Percentiles rank a stretch among this genome's conserved stretches.
Conservation (phyloP, 2,797 vertebrate genomes). For the Aphelocoma californica region DNA sequence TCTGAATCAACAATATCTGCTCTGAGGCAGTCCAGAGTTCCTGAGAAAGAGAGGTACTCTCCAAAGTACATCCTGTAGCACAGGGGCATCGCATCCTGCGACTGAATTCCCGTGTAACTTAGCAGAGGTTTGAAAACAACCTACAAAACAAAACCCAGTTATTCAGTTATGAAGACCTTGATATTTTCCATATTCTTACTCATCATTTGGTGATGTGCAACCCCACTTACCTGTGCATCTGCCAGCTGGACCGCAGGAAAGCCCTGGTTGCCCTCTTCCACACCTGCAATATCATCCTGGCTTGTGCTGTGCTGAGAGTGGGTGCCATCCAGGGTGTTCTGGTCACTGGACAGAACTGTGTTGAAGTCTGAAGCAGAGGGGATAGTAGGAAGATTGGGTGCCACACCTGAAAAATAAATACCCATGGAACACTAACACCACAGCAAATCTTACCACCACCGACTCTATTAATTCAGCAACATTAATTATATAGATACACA, state of each 20-base stretch:
- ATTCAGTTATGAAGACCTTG: background rate
- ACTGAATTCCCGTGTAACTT: conserved; percentile 92
- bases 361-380: conserved; percentile 98
- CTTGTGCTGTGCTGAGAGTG: conserved; percentile 96
- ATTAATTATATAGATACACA: background rate
- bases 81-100: conserved; percentile 90
- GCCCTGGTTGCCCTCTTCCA: conserved; percentile 92
- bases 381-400: conserved; percentile 92
- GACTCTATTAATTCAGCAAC: background rate
- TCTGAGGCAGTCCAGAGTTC: conserved; percentile 92
- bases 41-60: conserved; percentile 97
- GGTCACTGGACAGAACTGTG: conserved; percentile 94
- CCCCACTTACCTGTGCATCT: conserved; percentile 88
- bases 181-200: background rate
- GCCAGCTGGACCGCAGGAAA: conserved; percentile 97
- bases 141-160: conserved; percentile 66
- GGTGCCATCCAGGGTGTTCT: conserved; percentile 95
- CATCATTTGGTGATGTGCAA: background rate
- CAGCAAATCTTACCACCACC: background rate
- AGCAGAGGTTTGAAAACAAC: conserved; percentile 97
- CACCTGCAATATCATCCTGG: conserved; percentile 91
- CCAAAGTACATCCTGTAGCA: conserved; percentile 99
- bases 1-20: conserved; percentile 98
- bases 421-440: conserved; percentile 44
- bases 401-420: conserved; percentile 76